These are phyloP conservation scores for Pyralis farinalis DNA, from an alignment of 2,888 invertebrate genomes.

Conservation along the genomic window DNA sequence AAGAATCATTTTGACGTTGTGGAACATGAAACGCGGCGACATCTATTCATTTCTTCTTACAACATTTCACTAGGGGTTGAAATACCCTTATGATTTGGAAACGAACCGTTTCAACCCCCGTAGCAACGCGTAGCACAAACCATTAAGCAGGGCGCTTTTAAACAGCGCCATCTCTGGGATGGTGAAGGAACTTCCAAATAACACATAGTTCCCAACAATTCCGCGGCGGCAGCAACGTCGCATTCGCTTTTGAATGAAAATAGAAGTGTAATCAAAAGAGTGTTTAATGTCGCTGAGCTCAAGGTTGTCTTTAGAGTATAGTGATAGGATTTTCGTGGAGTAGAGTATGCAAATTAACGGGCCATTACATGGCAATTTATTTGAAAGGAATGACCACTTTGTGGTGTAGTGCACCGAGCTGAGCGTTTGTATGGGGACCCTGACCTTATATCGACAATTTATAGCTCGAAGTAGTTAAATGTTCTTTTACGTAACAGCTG, in stretches of 20 bases:
- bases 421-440: constrained; percentile 76
- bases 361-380: constrained; percentile 81
- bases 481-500: constrained; percentile 75
- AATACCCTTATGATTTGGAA: constrained; percentile 27
- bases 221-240: constrained; percentile 48
- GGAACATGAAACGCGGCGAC: constrained; percentile 38
- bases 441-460: constrained; percentile 80
- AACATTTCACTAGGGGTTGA: constrained; percentile 21
- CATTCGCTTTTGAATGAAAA: constrained; percentile 72
- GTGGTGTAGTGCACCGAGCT: constrained; percentile 73
- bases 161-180: constrained; percentile 66
- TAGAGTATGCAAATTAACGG: constrained; percentile 78
- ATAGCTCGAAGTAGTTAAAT: constrained; percentile 70
- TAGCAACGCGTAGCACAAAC: constrained; percentile 34
- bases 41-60: constrained; percentile 30
- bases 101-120: constrained; percentile 42
- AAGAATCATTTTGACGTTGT: no score
- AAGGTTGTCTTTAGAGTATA: constrained; percentile 45
- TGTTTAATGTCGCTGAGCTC: constrained; percentile 26
- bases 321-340: constrained; percentile 35
- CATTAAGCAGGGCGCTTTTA: constrained; percentile 30
- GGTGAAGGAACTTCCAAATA: constrained; percentile 55
- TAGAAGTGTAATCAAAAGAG: constrained; percentile 26
- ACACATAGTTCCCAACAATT: constrained; percentile 53
- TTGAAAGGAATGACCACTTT: constrained; percentile 81